Evolutionary conservation across 1,140 invertebrate species (phyloP), one percentile per base, ranked within the genome.

Genomic region (Drosophila nigrodunni): DNA sequence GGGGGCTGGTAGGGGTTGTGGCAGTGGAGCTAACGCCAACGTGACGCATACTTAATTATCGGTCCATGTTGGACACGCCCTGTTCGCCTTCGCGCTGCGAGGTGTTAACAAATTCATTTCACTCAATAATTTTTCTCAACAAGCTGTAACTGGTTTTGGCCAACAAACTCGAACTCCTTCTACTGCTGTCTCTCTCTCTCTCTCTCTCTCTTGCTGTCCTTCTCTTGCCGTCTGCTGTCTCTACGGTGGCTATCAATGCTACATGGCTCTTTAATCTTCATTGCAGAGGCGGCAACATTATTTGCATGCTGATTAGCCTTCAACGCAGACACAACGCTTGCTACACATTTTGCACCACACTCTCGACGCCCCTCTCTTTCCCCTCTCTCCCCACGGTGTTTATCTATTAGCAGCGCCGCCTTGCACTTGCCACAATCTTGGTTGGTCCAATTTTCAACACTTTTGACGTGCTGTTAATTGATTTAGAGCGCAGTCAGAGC

Each of bases 71-170:
- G 69, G 74, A 50, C 62, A 85, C 80, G 77, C 80, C 80, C 71
- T 61, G 13, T 10, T 39, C 52, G n/a, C 50, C 50, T 39, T 7
- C 70, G 35, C 44, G 52, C 49, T 49, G 73, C 68, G 71, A 90
- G 87, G 86, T 90, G 86, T 90, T 90, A 90, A 90, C 86, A 86
- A 90, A 90, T 86, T 82, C 86, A 90, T 90, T 90, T 90, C 79
- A 90, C 87, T 90, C 72, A 76, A 82, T 81, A 70, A 88, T 78
- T 74, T 57, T 80, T 68, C 60, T 65, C 47, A 71, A 72, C 61
- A 68, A 87, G 34, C 67, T 82, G 74, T 89, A 89, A 89, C 86
- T 89, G 85, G 85, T 89, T 89, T 89, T 67, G 47, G 35, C 44
- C 67, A 74, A 43, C 43, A 37, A 30, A 30, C 25, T 30, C 25